Conservation (phyloP, 2,888 invertebrate species). For the Ellobium chinense region DNA sequence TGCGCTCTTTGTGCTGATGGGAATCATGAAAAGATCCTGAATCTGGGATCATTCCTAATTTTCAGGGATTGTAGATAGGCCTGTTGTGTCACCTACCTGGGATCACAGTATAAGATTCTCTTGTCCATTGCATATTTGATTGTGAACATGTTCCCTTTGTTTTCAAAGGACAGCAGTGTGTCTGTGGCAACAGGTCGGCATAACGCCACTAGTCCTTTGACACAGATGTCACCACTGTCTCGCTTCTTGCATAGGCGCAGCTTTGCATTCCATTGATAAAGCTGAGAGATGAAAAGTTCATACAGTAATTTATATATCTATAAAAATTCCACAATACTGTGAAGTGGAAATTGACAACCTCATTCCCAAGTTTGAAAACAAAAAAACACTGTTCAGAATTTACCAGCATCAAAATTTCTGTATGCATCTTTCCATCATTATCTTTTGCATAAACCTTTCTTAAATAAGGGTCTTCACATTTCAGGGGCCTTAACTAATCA, state of each 20-base stretch:
- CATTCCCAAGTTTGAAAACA: no score
- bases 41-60: no score
- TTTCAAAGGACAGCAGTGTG: neutral
- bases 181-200: constrained; percentile 6
- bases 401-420: no score
- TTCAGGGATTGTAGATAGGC: no score
- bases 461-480: neutral
- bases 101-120: constrained; percentile 24
- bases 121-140: neutral
- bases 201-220: constrained; percentile 8
- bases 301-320: neutral
- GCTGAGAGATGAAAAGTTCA: neutral
- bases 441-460: no score
- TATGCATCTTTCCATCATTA: no score
- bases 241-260: neutral
- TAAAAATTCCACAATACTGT: no score
- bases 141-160: neutral
- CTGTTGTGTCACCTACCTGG: neutral
- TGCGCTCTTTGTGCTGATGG: no score
- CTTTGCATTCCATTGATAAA: constrained; percentile 25
- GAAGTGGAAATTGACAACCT: no score
- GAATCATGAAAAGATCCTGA: no score
- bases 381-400: no score
- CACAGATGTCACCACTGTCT: neutral
- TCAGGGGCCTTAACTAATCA: neutral